These are phyloP conservation scores for Pediacus dermestoides DNA, from an alignment of 2,888 invertebrate species.

Conservation along the genomic window DNA sequence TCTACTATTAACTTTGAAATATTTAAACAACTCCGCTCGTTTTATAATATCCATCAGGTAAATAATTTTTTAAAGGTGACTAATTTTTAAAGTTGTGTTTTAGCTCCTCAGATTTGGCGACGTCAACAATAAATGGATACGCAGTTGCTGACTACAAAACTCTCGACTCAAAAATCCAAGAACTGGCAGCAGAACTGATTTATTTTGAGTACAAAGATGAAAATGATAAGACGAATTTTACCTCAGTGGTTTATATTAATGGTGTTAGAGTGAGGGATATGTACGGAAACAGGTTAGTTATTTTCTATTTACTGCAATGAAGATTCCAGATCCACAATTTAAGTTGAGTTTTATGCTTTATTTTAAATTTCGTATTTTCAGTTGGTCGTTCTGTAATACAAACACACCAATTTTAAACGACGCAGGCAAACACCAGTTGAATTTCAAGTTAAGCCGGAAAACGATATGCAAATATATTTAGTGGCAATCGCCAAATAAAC, in stretches of 20 bases:
- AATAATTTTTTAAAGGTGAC: not conserved
- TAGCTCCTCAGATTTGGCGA: slow-evolving; percentile 39
- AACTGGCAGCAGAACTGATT: slow-evolving; percentile 39
- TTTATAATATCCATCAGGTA: slow-evolving; percentile 46
- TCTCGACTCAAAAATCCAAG: slow-evolving; percentile 33
- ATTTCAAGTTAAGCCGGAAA: no score
- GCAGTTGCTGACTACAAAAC: slow-evolving; percentile 45
- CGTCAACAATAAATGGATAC: slow-evolving; percentile 43
- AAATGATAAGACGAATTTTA: slow-evolving; percentile 15
- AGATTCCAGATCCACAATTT: not conserved
- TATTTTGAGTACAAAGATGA: slow-evolving; percentile 40
- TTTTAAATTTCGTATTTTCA: no score
- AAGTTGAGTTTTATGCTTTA: no score
- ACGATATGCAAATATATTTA: no score
- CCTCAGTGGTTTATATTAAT: slow-evolving; percentile 35
- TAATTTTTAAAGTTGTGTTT: slow-evolving; percentile 17
- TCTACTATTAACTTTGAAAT: slow-evolving; percentile 47
- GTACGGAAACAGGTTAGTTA: slow-evolving; percentile 45
- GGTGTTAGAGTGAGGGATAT: slow-evolving; percentile 44
- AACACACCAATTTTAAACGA: no score
- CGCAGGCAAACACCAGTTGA: no score
- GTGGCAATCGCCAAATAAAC: no score
- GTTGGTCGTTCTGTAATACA: no score
- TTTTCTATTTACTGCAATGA: not conserved
- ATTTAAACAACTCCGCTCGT: slow-evolving; percentile 45